These are phyloP conservation scores for Mayetiola destructor DNA, from an alignment of 2,888 invertebrate genomes.

Conservation along the genomic window DNA sequence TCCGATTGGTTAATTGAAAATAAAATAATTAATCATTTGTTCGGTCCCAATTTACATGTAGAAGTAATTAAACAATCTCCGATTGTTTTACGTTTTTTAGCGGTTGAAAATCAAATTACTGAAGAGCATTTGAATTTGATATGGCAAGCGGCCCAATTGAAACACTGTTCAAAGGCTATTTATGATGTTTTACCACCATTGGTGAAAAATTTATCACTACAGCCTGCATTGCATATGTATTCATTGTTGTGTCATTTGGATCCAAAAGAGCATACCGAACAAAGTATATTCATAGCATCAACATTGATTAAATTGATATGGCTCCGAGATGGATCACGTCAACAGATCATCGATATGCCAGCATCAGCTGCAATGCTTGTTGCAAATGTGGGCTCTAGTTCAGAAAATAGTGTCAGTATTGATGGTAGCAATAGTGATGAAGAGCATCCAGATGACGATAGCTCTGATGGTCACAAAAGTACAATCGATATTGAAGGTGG, in stretches of 20 bases:
- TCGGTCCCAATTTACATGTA: slow-evolving; percentile 93
- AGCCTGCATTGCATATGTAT: slow-evolving; percentile 78
- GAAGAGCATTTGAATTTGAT: slow-evolving; percentile 83
- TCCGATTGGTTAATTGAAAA: slow-evolving; percentile 80
- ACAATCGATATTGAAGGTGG: slow-evolving; percentile 37
- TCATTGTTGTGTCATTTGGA: slow-evolving; percentile 74
- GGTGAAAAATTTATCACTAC: slow-evolving; percentile 77
- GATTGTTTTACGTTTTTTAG: slow-evolving; percentile 80
- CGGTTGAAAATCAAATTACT: slow-evolving; percentile 79
- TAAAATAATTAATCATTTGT: slow-evolving; percentile 84
- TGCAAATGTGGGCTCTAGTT: slow-evolving; percentile 45
- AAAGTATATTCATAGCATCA: slow-evolving; percentile 79
- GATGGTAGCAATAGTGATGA: slow-evolving; percentile 70
- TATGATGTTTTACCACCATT: slow-evolving; percentile 80
- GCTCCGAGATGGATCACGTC: slow-evolving; percentile 50
- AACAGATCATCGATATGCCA: slow-evolving; percentile 35
- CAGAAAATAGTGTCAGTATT: slow-evolving; percentile 66
- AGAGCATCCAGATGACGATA: slow-evolving; percentile 46
- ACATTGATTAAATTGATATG: slow-evolving; percentile 83
- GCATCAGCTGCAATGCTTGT: slow-evolving; percentile 37
- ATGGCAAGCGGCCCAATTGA: slow-evolving; percentile 89
- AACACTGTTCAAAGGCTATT: slow-evolving; percentile 88
- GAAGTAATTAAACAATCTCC: slow-evolving; percentile 93
- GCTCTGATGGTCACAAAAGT: slow-evolving; percentile 40
- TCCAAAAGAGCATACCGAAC: slow-evolving; percentile 84